Evolutionary conservation across 1,140 invertebrate genomes (phyloP), one percentile per base, ranked within the genome.

Genomic region (Oncopodura yosiiana): DNA sequence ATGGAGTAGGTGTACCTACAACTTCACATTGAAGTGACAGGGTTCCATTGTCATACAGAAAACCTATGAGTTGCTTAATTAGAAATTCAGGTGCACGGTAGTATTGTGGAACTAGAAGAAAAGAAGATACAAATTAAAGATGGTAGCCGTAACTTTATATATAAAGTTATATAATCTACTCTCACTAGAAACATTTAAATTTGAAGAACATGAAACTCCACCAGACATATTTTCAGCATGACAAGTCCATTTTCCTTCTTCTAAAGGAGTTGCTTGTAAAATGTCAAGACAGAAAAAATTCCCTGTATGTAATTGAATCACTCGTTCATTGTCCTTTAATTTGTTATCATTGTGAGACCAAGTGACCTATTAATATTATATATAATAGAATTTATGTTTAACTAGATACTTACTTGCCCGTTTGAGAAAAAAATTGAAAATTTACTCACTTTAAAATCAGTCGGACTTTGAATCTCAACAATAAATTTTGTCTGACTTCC

Each of bases 231-330:
- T 49, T 23, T 24, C 46, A 8, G 46, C 27, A 12, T 38, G 36
- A 16, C 49, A 56, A 8, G 58, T 58, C 58, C 58, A 63, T 3
- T 52, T 46, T 12, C 62, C 62, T 53, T 60, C 62, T 36, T 59
- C 58, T 26, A 53, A 53, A 6, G 55, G 46, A 6, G 39, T 41
- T 0, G 58, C 44, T 24, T 50, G 62, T 29, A 34, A 38, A 21
- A 63, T 48, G 14, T 57, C 54, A n/a, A 63, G 27, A 41, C 39
- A 60, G 29, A 51, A 56, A 9, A 58, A 30, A 23, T 53, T 50
- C 1, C 43, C 49, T n/a, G n/a, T n/a, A n/a, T n/a, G n/a, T n/a
- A n/a, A n/a, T n/a, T n/a, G n/a, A n/a, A n/a, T n/a, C n/a, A n/a
- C n/a, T n/a, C n/a, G n/a, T n/a, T n/a, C n/a, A n/a, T n/a, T n/a